phyloP scores from a whole-genome alignment of 2,113 vertebrate species.

The Cebus imitator region DNA sequence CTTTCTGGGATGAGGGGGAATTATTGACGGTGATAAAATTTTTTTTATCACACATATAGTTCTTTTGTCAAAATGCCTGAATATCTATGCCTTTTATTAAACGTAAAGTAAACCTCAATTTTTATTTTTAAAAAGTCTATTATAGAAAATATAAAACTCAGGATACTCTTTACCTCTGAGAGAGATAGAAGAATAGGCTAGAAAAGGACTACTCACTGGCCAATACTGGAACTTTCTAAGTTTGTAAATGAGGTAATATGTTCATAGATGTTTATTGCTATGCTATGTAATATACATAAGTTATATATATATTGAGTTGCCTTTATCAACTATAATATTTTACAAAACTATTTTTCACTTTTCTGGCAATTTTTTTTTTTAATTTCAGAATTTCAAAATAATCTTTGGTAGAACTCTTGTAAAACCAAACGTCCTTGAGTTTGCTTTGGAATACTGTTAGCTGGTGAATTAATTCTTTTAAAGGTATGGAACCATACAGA shows the following conservation, averaged over 20 bases:
- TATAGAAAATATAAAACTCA: neutral
- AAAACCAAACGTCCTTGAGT: neutral
- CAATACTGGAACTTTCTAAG: neutral
- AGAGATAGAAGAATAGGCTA: neutral
- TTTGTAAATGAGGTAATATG: neutral
- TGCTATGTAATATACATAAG: neutral
- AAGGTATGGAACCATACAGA: neutral
- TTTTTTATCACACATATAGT: neutral
- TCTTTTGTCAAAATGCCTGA: neutral
- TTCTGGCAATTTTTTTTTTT: neutral
- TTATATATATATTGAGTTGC: neutral
- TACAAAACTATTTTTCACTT: neutral
- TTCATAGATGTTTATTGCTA: neutral
- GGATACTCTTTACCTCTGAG: neutral
- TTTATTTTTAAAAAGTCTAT: neutral
- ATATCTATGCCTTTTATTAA: neutral
- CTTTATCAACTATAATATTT: constrained; percentile 10
- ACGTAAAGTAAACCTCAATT: neutral
- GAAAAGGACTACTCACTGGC: neutral
- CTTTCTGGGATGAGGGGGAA: neutral
- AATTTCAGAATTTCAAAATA: neutral
- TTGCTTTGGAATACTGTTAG: neutral
- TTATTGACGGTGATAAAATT: neutral
- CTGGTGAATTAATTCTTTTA: neutral
- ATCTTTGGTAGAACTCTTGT: neutral